These are phyloP conservation scores for Metellina segmentata DNA, from an alignment of 2,888 invertebrate species.

Conservation along the genomic window DNA sequence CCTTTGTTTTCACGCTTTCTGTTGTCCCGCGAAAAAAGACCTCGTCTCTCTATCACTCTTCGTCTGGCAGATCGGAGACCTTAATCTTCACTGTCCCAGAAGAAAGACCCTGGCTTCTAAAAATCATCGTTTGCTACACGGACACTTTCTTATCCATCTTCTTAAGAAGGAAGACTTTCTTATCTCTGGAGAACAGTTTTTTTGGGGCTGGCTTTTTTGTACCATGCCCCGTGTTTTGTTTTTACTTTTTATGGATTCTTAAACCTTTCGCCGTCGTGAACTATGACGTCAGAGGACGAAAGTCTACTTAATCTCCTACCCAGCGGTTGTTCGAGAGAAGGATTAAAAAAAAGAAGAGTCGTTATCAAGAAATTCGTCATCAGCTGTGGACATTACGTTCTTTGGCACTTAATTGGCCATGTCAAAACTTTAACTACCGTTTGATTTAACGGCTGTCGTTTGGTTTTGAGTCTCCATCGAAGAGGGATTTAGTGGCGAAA, in stretches of 20 bases:
- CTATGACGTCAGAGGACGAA: constrained; percentile 57
- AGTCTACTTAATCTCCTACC: constrained; percentile 60
- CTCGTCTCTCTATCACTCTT: constrained; percentile 67
- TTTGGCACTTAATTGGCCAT: not conserved
- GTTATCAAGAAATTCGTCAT: constrained; percentile 49
- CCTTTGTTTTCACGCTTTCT: constrained; percentile 33
- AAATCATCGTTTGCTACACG: constrained; percentile 73
- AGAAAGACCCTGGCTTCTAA: constrained; percentile 66
- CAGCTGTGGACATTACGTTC: not conserved
- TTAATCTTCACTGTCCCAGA: constrained; percentile 71
- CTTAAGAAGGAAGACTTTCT: constrained; percentile 64
- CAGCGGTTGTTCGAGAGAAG: constrained; percentile 42
- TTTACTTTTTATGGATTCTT: constrained; percentile 64
- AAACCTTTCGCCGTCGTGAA: constrained; percentile 63
- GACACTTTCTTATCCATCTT: constrained; percentile 75
- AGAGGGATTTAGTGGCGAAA: no score
- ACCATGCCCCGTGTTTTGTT: constrained; percentile 52
- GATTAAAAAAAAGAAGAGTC: constrained; percentile 34
- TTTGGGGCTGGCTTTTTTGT: constrained; percentile 32
- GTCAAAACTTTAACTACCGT: not conserved
- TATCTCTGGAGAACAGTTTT: constrained; percentile 60
- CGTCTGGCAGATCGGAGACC: constrained; percentile 66
- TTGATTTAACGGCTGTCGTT: not conserved
- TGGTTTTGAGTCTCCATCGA: no score
- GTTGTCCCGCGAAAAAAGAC: constrained; percentile 42